A percentile compares a stretch with the other conserved stretches of the same genome.
Evolutionary conservation across 2,888 invertebrate genomes (phyloP).

Genomic region (Celastrina argiolus): DNA sequence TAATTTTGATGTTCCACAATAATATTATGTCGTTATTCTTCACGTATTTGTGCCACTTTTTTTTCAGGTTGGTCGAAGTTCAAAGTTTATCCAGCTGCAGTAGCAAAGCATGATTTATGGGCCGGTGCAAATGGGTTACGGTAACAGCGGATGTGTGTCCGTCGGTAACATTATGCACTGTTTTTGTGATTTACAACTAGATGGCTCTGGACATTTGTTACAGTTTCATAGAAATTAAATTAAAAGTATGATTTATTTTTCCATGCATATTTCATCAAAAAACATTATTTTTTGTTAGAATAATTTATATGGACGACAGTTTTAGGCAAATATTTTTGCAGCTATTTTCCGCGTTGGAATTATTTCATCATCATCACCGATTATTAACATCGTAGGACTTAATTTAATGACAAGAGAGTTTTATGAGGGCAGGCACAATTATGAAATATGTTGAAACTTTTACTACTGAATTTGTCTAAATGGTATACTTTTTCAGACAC

Average conservation of each 20-base stretch:
- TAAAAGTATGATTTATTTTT: not conserved
- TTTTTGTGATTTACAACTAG: conserved; percentile 26
- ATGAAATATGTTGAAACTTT: no score
- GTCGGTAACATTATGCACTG: conserved; percentile 53
- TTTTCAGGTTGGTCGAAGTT: conserved; percentile 33
- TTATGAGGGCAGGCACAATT: no score
- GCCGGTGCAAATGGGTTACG: conserved; percentile 71
- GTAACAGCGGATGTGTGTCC: conserved; percentile 49
- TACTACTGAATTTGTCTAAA: no score
- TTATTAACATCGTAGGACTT: not conserved
- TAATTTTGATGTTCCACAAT: no score
- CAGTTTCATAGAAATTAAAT: conserved; percentile 6
- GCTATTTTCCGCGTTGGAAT: not conserved
- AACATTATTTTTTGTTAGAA: conserved; percentile 5
- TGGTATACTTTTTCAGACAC: no score
- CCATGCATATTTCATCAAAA: not conserved
- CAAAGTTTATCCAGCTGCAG: conserved; percentile 34
- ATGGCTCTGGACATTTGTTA: conserved; percentile 19
- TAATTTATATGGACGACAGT: not conserved
- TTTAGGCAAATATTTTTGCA: not conserved
- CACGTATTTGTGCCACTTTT: not conserved
- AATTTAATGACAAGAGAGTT: no score
- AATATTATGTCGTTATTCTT: not conserved
- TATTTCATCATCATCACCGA: not conserved
- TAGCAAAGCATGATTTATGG: conserved; percentile 62